These are phyloP conservation scores for Aspidoscelis tigris DNA, from an alignment of 2,113 vertebrate species.

Conservation along the genomic window DNA sequence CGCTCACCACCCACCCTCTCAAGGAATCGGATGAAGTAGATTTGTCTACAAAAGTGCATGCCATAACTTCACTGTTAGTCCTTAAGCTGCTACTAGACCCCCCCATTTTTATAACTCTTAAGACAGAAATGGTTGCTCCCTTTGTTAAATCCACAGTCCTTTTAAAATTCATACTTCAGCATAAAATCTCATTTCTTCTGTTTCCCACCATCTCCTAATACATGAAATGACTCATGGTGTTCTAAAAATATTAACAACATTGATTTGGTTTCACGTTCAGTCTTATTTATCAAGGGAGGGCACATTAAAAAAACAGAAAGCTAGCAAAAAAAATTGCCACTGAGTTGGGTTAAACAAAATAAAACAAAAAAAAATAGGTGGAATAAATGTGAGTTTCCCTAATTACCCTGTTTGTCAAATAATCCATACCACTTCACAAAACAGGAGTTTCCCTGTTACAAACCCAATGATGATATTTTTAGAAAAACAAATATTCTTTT, in stretches of 20 bases:
- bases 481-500: not conserved
- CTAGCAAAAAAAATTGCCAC: not conserved
- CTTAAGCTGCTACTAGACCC: too few relatives aligned
- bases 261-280: not conserved
- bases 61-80: too few relatives aligned
- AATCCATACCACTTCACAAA: too few relatives aligned
- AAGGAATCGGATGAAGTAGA: too few relatives aligned
- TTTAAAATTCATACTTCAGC: not conserved
- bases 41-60: too few relatives aligned
- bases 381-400: too few relatives aligned
- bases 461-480: not conserved
- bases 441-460: not conserved
- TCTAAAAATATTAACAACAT: conserved; percentile 6
- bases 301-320: not conserved
- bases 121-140: not conserved
- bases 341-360: not conserved
- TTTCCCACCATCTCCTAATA: not conserved
- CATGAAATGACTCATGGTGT: not conserved
- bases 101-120: too few relatives aligned
- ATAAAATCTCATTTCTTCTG: not conserved
- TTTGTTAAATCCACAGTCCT: not conserved
- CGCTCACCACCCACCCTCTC: too few relatives aligned
- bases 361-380: not conserved
- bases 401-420: not conserved
- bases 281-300: not conserved